phyloP scores from a whole-genome alignment of 2,797 vertebrate genomes.

The Caiman crocodilus region DNA sequence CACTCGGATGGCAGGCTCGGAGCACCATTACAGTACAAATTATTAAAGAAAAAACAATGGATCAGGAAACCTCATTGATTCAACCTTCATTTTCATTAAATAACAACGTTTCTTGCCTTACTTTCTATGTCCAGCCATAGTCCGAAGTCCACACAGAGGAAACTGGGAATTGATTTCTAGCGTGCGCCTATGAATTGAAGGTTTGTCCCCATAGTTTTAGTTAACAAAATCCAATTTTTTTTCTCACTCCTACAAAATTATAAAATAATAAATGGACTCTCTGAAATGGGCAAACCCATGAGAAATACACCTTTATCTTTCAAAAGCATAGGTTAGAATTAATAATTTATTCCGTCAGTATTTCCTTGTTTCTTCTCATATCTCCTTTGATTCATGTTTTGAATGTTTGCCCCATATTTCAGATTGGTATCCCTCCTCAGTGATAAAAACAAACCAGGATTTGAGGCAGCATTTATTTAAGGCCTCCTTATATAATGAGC shows the following conservation, averaged over 20 bases:
- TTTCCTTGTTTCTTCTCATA: conserved; percentile 9
- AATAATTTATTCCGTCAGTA: conserved; percentile 58
- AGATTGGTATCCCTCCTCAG: conserved; percentile 36
- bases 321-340: conserved; percentile 42
- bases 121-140: not conserved
- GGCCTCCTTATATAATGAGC: not conserved
- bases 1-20: not conserved
- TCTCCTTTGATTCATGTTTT: conserved; percentile 35
- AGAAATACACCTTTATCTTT: conserved; percentile 39
- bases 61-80: not conserved
- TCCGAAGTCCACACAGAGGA: not conserved
- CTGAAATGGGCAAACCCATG: conserved; percentile 41
- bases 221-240: not conserved
- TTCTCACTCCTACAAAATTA: not conserved
- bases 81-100: not conserved
- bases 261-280: conserved; percentile 16
- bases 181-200: conserved; percentile 25
- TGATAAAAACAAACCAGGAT: conserved; percentile 14
- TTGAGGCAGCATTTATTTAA: conserved; percentile 41
- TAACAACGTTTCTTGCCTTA: not conserved
- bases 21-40: not conserved
- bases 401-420: conserved; percentile 31
- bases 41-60: not conserved
- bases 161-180: not conserved
- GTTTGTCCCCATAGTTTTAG: not conserved